Evolutionary conservation across 2,113 vertebrate genomes (phyloP), one percentile per base, ranked within the genome.

Genomic region (Cygnus buccinator): DNA sequence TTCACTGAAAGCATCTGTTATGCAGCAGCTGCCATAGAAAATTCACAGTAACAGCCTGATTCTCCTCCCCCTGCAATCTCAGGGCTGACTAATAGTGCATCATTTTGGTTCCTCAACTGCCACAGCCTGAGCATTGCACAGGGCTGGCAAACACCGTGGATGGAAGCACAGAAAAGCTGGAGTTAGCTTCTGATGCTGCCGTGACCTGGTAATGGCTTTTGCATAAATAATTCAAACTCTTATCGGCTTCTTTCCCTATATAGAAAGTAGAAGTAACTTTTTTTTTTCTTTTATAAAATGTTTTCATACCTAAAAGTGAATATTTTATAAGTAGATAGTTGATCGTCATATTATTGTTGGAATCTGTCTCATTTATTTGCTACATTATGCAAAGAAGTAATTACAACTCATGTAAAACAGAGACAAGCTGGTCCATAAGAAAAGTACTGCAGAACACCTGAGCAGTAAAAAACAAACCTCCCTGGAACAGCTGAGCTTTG

Each of bases 81-180:
- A 8, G 33, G 13, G 18, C 72, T 70, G 28, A 1, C 74, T 66
- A 70, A 84, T 28, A 67, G 35, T 23, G 72, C 68, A 61, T 80
- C 72, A 92, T 37, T 92, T 76, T 76, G 67, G 86, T 80, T 84
- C 89, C 68, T 84, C 65, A 73, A 72, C 59, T 77, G 73, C 84
- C 87, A 89, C 43, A 76, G 35, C 33, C 65, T 78, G 55, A 89
- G 19, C 19, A 6, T 26, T 50, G 57, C 20, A 31, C 68, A 58
- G 25, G 18, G 28, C 6, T 87, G 43, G n/a, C 82, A 94, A 87
- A 90, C 5, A 75, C 17, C 17, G 55, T 13, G 26, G 62, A 35
- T 37, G 44, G n/a, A 26, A 57, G 74, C 37, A 58, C 1, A n/a
- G 33, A 2, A 84, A 79, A 83, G 54, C 16, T 25, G 43, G 21